Evolutionary conservation across 2,113 vertebrate species (phyloP).

Genomic region (Gymnocephalus cernua): DNA sequence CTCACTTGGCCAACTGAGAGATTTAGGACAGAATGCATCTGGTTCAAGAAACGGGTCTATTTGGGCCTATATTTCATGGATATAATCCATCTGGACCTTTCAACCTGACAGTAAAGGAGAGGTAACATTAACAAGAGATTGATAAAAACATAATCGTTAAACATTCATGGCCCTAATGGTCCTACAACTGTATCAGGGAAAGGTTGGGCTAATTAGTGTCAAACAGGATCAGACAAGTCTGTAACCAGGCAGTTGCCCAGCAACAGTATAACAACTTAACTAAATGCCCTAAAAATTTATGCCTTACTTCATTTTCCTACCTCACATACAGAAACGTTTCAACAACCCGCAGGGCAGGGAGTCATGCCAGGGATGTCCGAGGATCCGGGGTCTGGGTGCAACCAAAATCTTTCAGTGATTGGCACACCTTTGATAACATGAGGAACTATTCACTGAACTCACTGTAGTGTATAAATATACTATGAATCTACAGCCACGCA

Average conservation of each 20-base stretch:
- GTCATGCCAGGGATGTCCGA: background rate
- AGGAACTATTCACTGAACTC: background rate
- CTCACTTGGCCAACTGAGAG: slow-evolving; percentile 13
- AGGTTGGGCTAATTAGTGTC: slow-evolving; percentile 41
- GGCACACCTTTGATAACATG: background rate
- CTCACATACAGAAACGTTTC: background rate
- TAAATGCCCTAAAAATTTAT: slow-evolving; percentile 7
- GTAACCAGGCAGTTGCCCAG: background rate
- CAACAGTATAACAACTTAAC: background rate
- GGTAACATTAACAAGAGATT: slow-evolving; percentile 19
- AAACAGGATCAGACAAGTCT: background rate
- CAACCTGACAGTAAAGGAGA: slow-evolving; percentile 19
- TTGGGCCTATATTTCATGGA: slow-evolving; percentile 3
- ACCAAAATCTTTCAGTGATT: background rate
- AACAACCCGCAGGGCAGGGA: background rate
- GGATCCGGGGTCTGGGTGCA: background rate
- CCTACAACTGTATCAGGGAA: slow-evolving; percentile 33
- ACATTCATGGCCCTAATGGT: slow-evolving; percentile 14
- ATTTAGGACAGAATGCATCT: slow-evolving; percentile 36
- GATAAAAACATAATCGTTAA: slow-evolving; percentile 36
- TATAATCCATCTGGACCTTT: slow-evolving; percentile 28
- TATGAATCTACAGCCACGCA: background rate
- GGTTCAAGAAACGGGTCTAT: slow-evolving; percentile 33
- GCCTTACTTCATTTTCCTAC: background rate
- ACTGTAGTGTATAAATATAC: background rate